These are phyloP conservation scores for Harpalus rubripes DNA, from an alignment of 2,888 invertebrate species.

Conservation along the genomic window DNA sequence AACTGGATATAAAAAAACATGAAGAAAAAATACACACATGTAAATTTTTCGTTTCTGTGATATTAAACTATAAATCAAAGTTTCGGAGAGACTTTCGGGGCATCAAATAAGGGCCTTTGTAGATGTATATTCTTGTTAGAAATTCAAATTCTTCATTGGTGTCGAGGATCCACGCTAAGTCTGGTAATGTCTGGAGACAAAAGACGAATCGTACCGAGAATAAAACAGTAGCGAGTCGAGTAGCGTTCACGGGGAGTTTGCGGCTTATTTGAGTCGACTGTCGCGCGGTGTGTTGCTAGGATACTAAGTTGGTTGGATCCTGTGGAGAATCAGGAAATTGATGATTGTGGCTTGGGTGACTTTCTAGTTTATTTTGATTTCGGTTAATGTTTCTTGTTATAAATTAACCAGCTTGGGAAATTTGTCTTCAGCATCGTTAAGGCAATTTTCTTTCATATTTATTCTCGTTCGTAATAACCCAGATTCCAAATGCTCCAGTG, in stretches of 20 bases:
- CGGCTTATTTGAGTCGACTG: conserved; percentile 29
- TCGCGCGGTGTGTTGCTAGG: conserved; percentile 20
- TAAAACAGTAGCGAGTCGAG: conserved; percentile 26
- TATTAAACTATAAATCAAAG: conserved; percentile 60
- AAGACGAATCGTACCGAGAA: conserved; percentile 37
- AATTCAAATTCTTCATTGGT: conserved; percentile 29
- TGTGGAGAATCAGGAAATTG: conserved; percentile 46
- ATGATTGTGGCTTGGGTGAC: conserved; percentile 35
- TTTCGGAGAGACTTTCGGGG: conserved; percentile 23
- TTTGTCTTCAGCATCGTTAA: neutral
- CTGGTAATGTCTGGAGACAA: conserved; percentile 29
- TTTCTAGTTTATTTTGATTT: conserved; percentile 50
- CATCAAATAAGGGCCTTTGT: conserved; percentile 46
- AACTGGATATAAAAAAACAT: conserved; percentile 28
- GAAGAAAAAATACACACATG: conserved; percentile 32
- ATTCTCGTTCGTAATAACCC: no score
- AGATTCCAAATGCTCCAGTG: no score
- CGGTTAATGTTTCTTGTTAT: conserved; percentile 20
- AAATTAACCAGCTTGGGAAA: conserved; percentile 7
- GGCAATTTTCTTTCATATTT: neutral
- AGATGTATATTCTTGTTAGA: conserved; percentile 30
- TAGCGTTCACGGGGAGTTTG: conserved; percentile 33
- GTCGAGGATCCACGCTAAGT: conserved; percentile 3
- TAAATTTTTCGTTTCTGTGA: conserved; percentile 36
- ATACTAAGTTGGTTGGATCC: conserved; percentile 40